Base-by-base conservation (phyloP, 2,113 vertebrate species). In the Castor canadensis region DNA sequence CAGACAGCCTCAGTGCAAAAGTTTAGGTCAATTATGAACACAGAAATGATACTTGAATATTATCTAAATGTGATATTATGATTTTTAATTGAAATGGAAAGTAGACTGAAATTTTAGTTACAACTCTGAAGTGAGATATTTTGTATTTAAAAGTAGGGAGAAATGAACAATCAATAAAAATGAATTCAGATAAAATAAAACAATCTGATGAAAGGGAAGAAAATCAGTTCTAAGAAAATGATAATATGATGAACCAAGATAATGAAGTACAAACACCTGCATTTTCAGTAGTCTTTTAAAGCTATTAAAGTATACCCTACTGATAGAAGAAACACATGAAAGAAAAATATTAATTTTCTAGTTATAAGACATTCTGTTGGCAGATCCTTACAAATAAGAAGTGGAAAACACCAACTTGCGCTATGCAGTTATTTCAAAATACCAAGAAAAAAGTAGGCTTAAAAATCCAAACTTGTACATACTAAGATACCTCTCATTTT, bases 391-490 rank as follows among this genome's bases (percentile, higher is more conserved):
- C 28, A 93, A 96, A 80, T 43, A 89, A n/a, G 28, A 89, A 77
- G n/a, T 38, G 69, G 58, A 52, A 87, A 64, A 87, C 16, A 76
- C 8, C 75, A 82, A 76, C 62, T 75, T 35, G 12, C 93, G 87
- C 67, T 95, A 69, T 35, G 28, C 47, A 86, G 11, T 82, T 82
- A 93, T 1, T 90, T 8, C 52, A 93, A 93, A 93, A 93, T 62
- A 95, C 15, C n/a, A 80, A 96, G 58, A 75, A 49, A 88, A 60
- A 91, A 30, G 17, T 1, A 85, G 30, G 60, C 43, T 72, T 49
- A 16, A 91, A 92, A 91, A 87, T 71, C 69, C 40, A 91, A 84
- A 84, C n/a, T 87, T 91, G 11, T 54, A 84, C 32, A n/a, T 79
- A 93, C 30, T 84, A 60, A 93, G 40, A 80, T 3, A 58, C 9